These are phyloP conservation scores for Daktulosphaira vitifoliae DNA, from an alignment of 1,140 invertebrate species.

Conservation along the genomic window DNA sequence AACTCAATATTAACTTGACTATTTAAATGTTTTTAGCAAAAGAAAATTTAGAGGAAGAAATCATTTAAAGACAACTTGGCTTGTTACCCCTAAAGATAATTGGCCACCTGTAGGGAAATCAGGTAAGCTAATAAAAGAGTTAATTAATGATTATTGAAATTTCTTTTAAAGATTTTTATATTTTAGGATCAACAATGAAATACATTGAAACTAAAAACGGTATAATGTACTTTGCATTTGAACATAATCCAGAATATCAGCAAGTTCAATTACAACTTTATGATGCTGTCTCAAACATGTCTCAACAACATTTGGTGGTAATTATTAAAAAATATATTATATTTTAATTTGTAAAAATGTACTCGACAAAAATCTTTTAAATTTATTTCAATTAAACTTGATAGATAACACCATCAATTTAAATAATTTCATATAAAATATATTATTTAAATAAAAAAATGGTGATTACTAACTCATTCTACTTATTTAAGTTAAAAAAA, in stretches of 20 bases:
- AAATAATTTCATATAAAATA: no score
- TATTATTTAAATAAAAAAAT: no score
- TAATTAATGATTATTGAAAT: constrained; percentile 8
- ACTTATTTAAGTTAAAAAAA: no score
- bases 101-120: constrained; percentile 59
- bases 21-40: constrained; percentile 46
- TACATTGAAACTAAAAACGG: constrained; percentile 48
- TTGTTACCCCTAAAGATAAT: constrained; percentile 57
- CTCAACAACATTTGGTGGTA: constrained; percentile 72
- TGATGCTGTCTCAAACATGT: constrained; percentile 65
- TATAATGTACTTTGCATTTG: constrained; percentile 64
- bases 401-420: no score
- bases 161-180: constrained; percentile 29
- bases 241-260: constrained; percentile 69
- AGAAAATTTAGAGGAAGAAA: constrained; percentile 50
- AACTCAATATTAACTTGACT: background rate
- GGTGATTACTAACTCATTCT: no score
- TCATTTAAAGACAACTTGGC: constrained; percentile 54
- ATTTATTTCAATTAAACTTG: no score
- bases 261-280: constrained; percentile 57
- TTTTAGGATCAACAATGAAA: constrained; percentile 61
- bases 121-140: constrained; percentile 41
- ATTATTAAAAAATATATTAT: no score
- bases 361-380: no score
- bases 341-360: no score